phyloP scores from a whole-genome alignment of 2,797 vertebrate genomes.

The Malurus splendens region DNA sequence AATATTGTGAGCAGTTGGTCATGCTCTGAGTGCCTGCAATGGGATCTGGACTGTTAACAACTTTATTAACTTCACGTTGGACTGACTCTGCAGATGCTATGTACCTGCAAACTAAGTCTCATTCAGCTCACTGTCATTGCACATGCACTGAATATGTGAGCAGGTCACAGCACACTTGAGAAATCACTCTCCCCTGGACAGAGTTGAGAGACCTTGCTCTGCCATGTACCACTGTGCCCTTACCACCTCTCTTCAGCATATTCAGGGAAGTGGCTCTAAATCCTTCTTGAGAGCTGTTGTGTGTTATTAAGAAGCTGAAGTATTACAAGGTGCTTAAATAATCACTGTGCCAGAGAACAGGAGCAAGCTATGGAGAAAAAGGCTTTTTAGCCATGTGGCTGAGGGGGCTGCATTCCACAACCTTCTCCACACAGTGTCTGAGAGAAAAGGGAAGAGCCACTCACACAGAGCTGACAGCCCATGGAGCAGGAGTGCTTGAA shows the following conservation, averaged over 20 bases:
- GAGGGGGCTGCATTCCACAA: background rate
- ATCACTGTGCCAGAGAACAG: background rate
- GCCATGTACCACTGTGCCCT: background rate
- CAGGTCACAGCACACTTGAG: background rate
- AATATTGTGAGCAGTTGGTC: background rate
- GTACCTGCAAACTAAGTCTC: background rate
- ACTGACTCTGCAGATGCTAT: background rate
- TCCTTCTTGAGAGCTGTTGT: background rate
- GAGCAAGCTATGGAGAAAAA: background rate
- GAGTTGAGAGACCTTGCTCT: background rate
- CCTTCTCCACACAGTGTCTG: background rate
- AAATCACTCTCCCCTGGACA: background rate
- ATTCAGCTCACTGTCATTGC: background rate
- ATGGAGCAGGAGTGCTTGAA: background rate
- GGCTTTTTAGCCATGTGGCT: background rate
- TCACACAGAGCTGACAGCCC: background rate
- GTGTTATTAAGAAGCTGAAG: background rate
- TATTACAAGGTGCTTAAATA: background rate
- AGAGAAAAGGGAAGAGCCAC: background rate
- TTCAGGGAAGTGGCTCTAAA: background rate
- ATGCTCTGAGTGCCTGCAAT: background rate
- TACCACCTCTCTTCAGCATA: background rate
- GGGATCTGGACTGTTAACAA: background rate
- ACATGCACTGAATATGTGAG: background rate
- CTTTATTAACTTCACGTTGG: background rate